These are phyloP conservation scores for Acrocera orbiculus DNA, from an alignment of 2,888 invertebrate genomes.

Conservation along the genomic window DNA sequence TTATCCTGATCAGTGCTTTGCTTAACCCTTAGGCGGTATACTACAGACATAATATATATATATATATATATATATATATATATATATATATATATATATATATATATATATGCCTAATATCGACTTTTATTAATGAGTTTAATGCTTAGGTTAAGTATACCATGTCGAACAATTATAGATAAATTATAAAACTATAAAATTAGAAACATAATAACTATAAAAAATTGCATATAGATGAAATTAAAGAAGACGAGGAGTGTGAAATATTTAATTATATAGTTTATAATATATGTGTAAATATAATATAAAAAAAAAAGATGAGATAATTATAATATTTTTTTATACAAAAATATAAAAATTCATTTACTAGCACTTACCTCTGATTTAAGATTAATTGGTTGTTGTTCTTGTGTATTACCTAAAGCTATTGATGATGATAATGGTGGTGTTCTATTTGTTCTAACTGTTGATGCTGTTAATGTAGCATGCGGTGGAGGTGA, in stretches of 20 bases:
- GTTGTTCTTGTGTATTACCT: slow-evolving; percentile 14
- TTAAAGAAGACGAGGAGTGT: no score
- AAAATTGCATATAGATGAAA: slow-evolving; percentile 4
- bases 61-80: no score
- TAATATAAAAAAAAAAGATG: background rate
- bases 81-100: no score
- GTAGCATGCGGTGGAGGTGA: slow-evolving; percentile 6
- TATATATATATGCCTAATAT: no score
- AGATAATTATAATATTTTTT: background rate
- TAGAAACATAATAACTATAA: slow-evolving; percentile 9
- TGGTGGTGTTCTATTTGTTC: slow-evolving; percentile 11
- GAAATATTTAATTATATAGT: no score
- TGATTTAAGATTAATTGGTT: slow-evolving; percentile 19
- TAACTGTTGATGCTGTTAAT: slow-evolving; percentile 2
- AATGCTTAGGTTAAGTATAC: slow-evolving; percentile 13
- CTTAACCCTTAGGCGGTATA: no score
- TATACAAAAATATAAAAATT: background rate
- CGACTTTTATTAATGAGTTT: slow-evolving; percentile 28
- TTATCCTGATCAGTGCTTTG: no score
- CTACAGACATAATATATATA: no score
- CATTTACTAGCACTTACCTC: slow-evolving; percentile 15
- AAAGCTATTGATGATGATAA: slow-evolving; percentile 14
- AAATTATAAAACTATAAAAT: slow-evolving; percentile 12
- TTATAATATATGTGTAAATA: background rate
- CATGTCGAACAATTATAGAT: slow-evolving; percentile 10